Base-by-base conservation (phyloP, 2,888 invertebrate species). In the Agonopterix arenella region DNA sequence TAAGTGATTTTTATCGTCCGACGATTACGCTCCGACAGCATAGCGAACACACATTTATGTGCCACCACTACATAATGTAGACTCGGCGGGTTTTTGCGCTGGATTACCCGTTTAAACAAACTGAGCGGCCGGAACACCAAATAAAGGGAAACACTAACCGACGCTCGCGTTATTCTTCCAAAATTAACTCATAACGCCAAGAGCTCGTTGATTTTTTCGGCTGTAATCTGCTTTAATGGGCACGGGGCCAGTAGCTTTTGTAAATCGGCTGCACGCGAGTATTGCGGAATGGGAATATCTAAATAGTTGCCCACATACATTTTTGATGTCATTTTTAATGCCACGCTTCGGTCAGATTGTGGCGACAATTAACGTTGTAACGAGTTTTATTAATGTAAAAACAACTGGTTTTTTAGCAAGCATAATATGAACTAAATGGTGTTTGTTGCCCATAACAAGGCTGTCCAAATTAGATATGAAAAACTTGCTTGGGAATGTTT, bases 171-270 rank as follows among this genome's bases (percentile, higher is more conserved):
- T 84, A 84, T 83, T 86, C 84, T 85, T 88, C 80, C 84, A 80
- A 84, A 88, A 89, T 89, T 89, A 88, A 89, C 89, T 86, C 89
- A 86, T 86, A 88, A 84, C 81, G 80, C 80, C 81, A 81, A 83
- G 81, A 78, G 81, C 74, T 76, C 74, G 82, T 80, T 81, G 79
- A 77, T 80, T 80, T 82, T 84, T 84, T 79, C 69, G 65, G 68
- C 74, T 73, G 81, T 86, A 86, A 88, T 88, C 86, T 84, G 80
- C 70, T 80, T 81, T 85, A 84, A 85, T 84, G 88, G 86, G 86
- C 88, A 82, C 78, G 64, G 68, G 84, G 84, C 84, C 88, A 88
- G 88, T 82, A 73, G 83, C 73, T 82, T 83, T 76, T 68, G 82
- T 80, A 76, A 82, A 85, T 84, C 83, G 80, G 73, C 68, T 69